These are phyloP conservation scores for Channa argus DNA, from an alignment of 2,113 vertebrate genomes.

Conservation along the genomic window DNA sequence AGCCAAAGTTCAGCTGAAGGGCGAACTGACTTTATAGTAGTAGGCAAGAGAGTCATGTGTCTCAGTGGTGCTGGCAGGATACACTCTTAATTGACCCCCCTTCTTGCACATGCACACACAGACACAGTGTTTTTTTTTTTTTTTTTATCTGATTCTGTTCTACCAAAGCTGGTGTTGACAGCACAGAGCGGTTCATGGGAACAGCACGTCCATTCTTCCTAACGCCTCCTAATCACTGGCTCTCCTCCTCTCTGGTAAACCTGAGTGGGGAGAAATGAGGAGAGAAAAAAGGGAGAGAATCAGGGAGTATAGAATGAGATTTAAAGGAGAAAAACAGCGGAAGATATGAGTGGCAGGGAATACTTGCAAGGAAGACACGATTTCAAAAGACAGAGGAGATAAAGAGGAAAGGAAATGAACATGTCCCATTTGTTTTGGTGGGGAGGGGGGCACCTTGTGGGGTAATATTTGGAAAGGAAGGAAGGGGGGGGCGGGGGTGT, in stretches of 20 bases:
- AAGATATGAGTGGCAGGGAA: conserved; percentile 50
- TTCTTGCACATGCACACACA: conserved; percentile 25
- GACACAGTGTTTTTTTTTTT: conserved; percentile 42
- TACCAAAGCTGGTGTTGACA: conserved; percentile 97
- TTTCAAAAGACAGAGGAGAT: conserved; percentile 40
- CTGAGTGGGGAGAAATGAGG: conserved; percentile 67
- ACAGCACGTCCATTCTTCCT: conserved; percentile 93
- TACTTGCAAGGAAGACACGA: conserved; percentile 30
- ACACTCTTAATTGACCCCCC: conserved; percentile 77
- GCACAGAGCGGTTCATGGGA: conserved; percentile 92
- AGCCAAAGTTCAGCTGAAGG: conserved; percentile 99
- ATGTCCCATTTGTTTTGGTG: conserved; percentile 52
- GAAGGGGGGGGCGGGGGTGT: background rate
- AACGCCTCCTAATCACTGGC: conserved; percentile 80
- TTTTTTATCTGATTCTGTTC: conserved; percentile 97
- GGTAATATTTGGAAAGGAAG: conserved; percentile 29
- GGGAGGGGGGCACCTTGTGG: conserved; percentile 14
- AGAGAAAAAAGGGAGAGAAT: conserved; percentile 55
- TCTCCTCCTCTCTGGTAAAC: conserved; percentile 72
- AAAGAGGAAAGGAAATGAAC: conserved; percentile 44
- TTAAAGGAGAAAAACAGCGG: conserved; percentile 7
- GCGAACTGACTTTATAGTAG: conserved; percentile 87
- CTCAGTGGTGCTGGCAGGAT: conserved; percentile 64
- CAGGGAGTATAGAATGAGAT: conserved; percentile 53
- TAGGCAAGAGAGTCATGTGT: conserved; percentile 88